A percentile compares a stretch with the other conserved stretches of the same genome.
phyloP scores from a whole-genome alignment of 2,797 vertebrate species.

The Benthosema pterotum region DNA sequence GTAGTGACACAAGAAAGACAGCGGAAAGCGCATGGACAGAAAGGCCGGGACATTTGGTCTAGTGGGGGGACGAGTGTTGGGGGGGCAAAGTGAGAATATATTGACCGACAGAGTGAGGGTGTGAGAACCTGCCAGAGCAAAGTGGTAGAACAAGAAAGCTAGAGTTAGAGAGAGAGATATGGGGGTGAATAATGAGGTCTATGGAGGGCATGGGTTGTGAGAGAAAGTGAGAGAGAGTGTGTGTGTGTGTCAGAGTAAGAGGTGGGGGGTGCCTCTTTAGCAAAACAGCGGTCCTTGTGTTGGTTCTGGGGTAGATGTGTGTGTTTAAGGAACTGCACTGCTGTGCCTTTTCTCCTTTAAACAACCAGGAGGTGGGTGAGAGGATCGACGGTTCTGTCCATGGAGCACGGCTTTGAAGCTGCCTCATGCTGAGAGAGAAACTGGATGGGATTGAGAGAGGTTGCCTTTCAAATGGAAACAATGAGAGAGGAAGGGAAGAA shows the following conservation, averaged over 20 bases:
- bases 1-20: no score
- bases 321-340: conserved; percentile 72
- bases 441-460: conserved; percentile 67
- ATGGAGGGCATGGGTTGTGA: conserved; percentile 51
- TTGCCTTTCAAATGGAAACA: conserved; percentile 49
- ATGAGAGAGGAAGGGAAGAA: conserved; percentile 34
- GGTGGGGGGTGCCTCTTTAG: conserved; percentile 56
- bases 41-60: conserved; percentile 46
- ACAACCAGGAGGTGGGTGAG: conserved; percentile 72
- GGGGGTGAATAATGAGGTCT: conserved; percentile 66
- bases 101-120: conserved; percentile 44
- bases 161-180: conserved; percentile 51
- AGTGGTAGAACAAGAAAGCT: conserved; percentile 54
- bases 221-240: conserved; percentile 27
- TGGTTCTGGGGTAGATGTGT: conserved; percentile 60
- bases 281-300: conserved; percentile 58
- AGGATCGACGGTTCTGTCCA: conserved; percentile 66
- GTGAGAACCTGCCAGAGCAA: conserved; percentile 29
- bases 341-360: conserved; percentile 75
- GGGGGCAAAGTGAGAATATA: conserved; percentile 34
- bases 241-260: conserved; percentile 54
- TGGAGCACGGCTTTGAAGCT: conserved; percentile 72
- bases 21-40: no score
- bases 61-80: conserved; percentile 45
- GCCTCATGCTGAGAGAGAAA: conserved; percentile 65